Conservation (phyloP, 2,113 vertebrate genomes). For the Spea bombifrons region DNA sequence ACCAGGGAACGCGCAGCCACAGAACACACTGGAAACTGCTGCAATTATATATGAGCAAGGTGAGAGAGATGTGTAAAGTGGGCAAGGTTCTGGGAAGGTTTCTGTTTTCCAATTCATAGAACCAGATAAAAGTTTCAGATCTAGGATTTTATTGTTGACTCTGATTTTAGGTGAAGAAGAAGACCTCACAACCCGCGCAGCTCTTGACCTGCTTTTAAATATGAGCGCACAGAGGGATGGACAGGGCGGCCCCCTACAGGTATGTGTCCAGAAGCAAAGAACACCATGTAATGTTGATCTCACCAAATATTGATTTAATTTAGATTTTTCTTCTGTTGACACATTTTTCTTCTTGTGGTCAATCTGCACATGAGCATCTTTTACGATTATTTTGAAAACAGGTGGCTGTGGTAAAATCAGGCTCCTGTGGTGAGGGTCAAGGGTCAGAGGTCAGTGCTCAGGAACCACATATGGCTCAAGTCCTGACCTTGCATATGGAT, state of each 20-base stretch:
- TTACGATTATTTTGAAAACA: slow-evolving; percentile 45
- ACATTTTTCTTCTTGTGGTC: no score
- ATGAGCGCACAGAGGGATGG: slow-evolving; percentile 87
- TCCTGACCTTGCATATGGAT: slow-evolving; percentile 83
- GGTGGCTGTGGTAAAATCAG: slow-evolving; percentile 80
- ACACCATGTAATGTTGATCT: no score
- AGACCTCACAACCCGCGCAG: slow-evolving; percentile 84
- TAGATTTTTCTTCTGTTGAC: no score
- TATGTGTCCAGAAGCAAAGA: slow-evolving; percentile 52
- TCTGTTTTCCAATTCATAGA: no score
- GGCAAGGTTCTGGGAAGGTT: background rate
- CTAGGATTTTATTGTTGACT: background rate
- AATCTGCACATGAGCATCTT: no score
- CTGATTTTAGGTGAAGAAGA: slow-evolving; percentile 55
- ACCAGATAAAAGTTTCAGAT: no score
- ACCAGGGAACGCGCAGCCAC: slow-evolving; percentile 54
- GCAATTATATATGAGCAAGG: slow-evolving; percentile 93
- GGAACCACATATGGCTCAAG: slow-evolving; percentile 62
- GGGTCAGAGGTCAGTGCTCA: slow-evolving; percentile 37
- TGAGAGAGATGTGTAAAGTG: slow-evolving; percentile 44
- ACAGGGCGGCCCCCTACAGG: slow-evolving; percentile 78
- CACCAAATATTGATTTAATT: no score
- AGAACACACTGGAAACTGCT: slow-evolving; percentile 77
- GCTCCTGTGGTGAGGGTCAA: slow-evolving; percentile 52
- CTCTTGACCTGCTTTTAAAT: slow-evolving; percentile 88